Evolutionary conservation across 2,113 vertebrate genomes (phyloP), one percentile per base, ranked within the genome.

Genomic region (Rhadina sibilatrix): DNA sequence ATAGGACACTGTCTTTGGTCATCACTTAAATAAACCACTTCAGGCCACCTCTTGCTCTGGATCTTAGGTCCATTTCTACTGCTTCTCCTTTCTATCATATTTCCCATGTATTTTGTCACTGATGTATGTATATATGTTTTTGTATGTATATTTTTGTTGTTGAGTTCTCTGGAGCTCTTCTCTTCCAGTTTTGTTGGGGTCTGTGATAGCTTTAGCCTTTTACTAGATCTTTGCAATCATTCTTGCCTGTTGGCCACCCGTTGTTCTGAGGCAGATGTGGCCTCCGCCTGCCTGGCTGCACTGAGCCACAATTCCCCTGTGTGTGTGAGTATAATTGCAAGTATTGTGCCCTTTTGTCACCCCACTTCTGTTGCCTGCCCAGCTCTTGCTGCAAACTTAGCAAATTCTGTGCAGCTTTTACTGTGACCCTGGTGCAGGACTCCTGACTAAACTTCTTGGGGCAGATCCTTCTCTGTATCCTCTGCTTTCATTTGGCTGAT

Each of bases 281-380:
- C 30, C 38, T 72, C 16, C 27, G 44, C 24, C 35, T 88, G 18
- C 31, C 13, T 68, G 52, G 25, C 46, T 70, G 16, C 57, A 53
- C 33, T 1, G 1, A 85, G 40, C 63, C 59, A 42, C 31, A 49
- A 4, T 49, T 69, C 31, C 17, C 30, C 44, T 47, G 5, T 69
- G 70, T 53, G 56, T 1, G 0, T n/a, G 28, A 60, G 33, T 59
- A 44, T 71, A 64, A 75, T 25, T 44, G 31, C 53, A 54, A n/a
- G 20, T 63, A 64, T 22, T 83, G n/a, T 24, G n/a, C 28, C 25
- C 44, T 87, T 70, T 70, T 0, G 0, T 72, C 8, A 3, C 49
- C 14, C 10, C 5, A 0, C 23, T 74, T 71, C 28, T 77, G 17
- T 72, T 76, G 37, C 3, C 2, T 72, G 35, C 25, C 57, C 15